These are phyloP conservation scores for Euphydryas editha DNA, from an alignment of 2,888 invertebrate genomes.

Conservation along the genomic window DNA sequence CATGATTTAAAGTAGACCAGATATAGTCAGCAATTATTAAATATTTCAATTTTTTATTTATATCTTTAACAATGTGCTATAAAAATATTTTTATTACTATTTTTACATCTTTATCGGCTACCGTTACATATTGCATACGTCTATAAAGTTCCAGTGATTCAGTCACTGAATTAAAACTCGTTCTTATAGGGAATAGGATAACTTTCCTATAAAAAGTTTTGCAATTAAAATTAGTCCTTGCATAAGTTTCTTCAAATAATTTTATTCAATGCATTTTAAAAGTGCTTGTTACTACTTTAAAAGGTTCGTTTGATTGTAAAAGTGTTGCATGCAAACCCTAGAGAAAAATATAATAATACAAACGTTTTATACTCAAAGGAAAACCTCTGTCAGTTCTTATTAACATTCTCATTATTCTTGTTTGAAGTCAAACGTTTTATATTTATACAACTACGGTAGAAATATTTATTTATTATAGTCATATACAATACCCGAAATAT, in stretches of 20 bases:
- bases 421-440: constrained; percentile 26
- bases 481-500: background rate
- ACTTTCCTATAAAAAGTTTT: background rate
- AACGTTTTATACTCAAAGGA: constrained; percentile 26
- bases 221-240: background rate
- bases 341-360: constrained; percentile 23
- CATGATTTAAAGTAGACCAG: no score
- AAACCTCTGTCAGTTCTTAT: constrained; percentile 33
- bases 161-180: background rate
- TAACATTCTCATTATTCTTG: constrained; percentile 32
- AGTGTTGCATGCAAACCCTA: constrained; percentile 9
- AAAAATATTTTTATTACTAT: no score
- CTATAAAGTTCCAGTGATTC: background rate
- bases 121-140: no score
- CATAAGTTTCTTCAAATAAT: background rate
- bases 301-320: constrained; percentile 13
- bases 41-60: no score
- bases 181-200: background rate
- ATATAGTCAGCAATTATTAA: no score
- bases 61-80: no score
- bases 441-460: constrained; percentile 14
- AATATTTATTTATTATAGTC: background rate
- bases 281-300: constrained; percentile 4
- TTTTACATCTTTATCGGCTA: no score
- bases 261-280: constrained; percentile 16